These are phyloP conservation scores for Thunnus thynnus DNA, from an alignment of 2,113 vertebrate genomes.

Conservation along the genomic window DNA sequence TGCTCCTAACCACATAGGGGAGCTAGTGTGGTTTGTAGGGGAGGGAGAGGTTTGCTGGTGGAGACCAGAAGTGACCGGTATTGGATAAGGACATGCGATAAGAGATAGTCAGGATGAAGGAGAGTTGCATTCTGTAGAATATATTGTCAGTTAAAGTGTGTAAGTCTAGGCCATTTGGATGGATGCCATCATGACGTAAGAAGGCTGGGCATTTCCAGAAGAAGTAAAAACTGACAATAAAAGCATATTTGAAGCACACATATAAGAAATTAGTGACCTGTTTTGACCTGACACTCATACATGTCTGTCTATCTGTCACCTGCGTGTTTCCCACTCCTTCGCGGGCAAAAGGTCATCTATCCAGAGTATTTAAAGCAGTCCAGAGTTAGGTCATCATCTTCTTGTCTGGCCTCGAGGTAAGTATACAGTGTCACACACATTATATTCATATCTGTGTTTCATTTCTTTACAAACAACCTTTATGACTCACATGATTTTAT, in stretches of 20 bases:
- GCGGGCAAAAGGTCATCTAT: neutral
- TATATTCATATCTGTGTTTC: neutral
- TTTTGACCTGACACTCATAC: neutral
- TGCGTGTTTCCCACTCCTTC: constrained; percentile 49
- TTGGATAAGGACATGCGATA: no score
- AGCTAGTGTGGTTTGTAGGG: no score
- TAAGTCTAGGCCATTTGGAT: no score
- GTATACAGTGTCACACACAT: neutral
- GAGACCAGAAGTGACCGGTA: no score
- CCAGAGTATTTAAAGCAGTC: constrained; percentile 37
- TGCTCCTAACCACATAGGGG: no score
- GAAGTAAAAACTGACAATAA: no score
- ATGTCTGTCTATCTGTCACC: constrained; percentile 23
- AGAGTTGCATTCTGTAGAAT: no score
- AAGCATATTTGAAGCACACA: neutral
- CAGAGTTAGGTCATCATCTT: neutral
- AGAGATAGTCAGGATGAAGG: no score
- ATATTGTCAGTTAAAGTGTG: no score
- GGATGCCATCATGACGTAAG: no score
- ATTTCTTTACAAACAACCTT: neutral
- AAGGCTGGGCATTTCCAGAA: no score
- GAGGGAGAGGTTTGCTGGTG: no score
- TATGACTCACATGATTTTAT: neutral
- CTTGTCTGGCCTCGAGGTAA: constrained; percentile 47
- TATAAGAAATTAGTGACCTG: neutral